Conservation (phyloP, 2,113 vertebrate species). For the Otus sunia region DNA sequence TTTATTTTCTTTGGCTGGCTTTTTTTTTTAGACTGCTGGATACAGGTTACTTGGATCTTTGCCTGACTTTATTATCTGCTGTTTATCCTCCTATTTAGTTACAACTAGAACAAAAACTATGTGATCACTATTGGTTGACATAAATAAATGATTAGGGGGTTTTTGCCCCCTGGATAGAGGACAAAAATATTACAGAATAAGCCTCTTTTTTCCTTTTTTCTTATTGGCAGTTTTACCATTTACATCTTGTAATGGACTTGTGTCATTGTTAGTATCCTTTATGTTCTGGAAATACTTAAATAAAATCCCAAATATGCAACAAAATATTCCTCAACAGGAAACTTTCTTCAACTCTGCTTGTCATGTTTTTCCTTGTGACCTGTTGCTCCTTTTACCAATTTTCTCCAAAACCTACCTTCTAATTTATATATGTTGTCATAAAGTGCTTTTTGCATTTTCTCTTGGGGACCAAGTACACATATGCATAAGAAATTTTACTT, state of each 20-base stretch:
- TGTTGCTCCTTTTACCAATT: neutral
- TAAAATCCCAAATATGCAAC: neutral
- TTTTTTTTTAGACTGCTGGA: neutral
- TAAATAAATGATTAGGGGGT: neutral
- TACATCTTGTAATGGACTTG: neutral
- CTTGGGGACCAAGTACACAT: neutral
- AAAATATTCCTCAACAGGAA: neutral
- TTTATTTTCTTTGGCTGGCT: neutral
- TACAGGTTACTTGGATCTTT: neutral
- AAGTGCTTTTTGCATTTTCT: neutral
- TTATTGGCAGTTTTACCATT: neutral
- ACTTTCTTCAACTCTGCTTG: neutral
- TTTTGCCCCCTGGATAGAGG: neutral
- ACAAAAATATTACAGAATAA: neutral
- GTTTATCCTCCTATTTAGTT: neutral
- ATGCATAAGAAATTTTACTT: neutral
- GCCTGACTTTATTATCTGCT: neutral
- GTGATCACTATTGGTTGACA: neutral
- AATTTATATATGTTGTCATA: neutral
- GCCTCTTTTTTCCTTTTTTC: neutral
- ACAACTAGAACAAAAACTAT: neutral
- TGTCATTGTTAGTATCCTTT: neutral
- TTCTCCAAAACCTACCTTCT: neutral
- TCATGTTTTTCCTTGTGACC: neutral
- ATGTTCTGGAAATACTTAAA: conserved; percentile 27